Base-by-base conservation (phyloP, 2,797 vertebrate genomes). In the Loriculus beryllinus region DNA sequence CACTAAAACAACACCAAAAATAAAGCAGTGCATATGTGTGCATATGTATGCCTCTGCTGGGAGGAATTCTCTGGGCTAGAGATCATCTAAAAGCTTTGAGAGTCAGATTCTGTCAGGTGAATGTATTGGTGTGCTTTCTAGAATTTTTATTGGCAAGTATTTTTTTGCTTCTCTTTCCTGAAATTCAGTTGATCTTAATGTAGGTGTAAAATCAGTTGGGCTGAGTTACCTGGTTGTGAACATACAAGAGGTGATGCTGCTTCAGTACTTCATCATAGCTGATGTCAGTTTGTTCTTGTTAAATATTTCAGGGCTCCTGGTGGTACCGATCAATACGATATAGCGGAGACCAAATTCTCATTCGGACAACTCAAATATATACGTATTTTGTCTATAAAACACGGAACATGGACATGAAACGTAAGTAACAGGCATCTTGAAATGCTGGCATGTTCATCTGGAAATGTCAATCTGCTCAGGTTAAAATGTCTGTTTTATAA, bases 311-410 rank as follows among this genome's bases (percentile, higher is more conserved):
- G 99, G 99, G 99, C n/a, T 99, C 99, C 9, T 99, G 99, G 99
- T 99, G 99, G 99, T 99, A 99, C 96, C 99, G 99, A 82, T 99
- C 99, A 19, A 99, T 99, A 96, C 98, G 99, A 70, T 99, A 99
- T 86, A 99, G 99, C 12, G 99, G 99, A 60, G 99, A 99, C 95
- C 99, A 99, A 97, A 99, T 99, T 97, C 99, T 99, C 96, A 99
- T 99, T 91, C 99, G 99, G 91, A 99, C 99, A 35, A 99, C 99
- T 12, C 99, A 99, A 94, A 99, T 99, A 95, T 99, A 99, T 96
- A 99, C 99, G 8, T 99, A 99, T 95, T 99, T 99, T 97, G 99
- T 99, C 98, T 99, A 99, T 97, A 99, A 99, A 98, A 99, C 99
- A 0, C 98, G 99, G 29, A 99, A 99, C 93, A 99, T 99, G 99